phyloP scores from a whole-genome alignment of 2,113 vertebrate species.

The Aldabrachelys gigantea region DNA sequence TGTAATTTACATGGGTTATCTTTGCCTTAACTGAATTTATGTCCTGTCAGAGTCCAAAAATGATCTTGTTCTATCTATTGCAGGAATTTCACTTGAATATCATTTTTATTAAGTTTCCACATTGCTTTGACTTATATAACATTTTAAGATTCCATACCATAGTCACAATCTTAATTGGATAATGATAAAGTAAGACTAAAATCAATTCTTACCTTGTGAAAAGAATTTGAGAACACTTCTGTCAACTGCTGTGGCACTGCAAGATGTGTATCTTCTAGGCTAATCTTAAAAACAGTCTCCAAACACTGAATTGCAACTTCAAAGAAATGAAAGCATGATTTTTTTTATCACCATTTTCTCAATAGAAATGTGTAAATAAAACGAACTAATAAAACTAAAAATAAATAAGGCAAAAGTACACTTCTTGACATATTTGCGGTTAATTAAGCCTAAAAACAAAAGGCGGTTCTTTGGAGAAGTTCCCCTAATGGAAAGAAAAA shows the following conservation, averaged over 20 bases:
- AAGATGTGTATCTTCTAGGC: conserved; percentile 89
- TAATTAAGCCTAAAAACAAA: background rate
- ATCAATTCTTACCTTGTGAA: conserved; percentile 87
- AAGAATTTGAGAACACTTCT: conserved; percentile 92
- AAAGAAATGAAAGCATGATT: conserved; percentile 41
- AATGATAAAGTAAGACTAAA: conserved; percentile 12
- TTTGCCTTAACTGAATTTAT: conserved; percentile 17
- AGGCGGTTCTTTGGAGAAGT: background rate
- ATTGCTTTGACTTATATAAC: background rate
- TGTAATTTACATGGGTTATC: background rate
- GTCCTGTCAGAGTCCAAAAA: background rate
- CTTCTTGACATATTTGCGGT: background rate
- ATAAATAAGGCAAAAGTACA: background rate
- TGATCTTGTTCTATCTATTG: background rate
- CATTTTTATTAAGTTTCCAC: conserved; percentile 6
- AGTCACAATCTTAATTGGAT: background rate
- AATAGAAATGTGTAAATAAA: background rate
- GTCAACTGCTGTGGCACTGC: conserved; percentile 88
- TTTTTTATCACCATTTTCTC: background rate
- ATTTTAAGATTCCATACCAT: background rate
- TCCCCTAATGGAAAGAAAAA: background rate
- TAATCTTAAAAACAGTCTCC: conserved; percentile 98
- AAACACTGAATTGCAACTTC: conserved; percentile 97
- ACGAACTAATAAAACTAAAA: background rate
- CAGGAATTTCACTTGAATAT: background rate